Conservation (phyloP, 1,140 invertebrate genomes). For the Caenorhabditis brenneri region DNA sequence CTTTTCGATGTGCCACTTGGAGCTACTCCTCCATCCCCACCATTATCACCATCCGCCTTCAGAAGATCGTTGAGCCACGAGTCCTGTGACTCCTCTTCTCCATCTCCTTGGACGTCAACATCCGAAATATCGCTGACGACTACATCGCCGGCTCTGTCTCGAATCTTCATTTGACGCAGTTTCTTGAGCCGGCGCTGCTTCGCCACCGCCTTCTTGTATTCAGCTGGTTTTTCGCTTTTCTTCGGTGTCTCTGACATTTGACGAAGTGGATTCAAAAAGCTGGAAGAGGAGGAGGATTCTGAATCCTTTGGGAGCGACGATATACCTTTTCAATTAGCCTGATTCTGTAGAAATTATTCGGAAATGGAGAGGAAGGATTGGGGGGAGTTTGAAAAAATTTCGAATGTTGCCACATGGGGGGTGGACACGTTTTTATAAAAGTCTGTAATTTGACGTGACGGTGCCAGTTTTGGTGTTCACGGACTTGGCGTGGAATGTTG, state of each 20-base stretch:
- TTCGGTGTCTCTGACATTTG: slow-evolving; percentile 25
- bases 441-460: no score
- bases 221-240: neutral
- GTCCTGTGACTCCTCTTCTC: slow-evolving; percentile 7
- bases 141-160: neutral
- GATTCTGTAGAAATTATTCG: no score
- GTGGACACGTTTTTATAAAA: no score
- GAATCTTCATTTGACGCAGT: neutral
- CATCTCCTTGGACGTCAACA: neutral
- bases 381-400: no score
- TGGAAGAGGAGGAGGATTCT: neutral
- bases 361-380: no score
- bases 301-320: no score
- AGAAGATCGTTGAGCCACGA: slow-evolving; percentile 28
- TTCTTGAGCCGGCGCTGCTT: neutral
- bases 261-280: slow-evolving; percentile 15
- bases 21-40: no score
- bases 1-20: no score
- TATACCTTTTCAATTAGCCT: no score
- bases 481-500: no score
- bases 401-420: no score
- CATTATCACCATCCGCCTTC: neutral
- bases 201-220: slow-evolving; percentile 2
- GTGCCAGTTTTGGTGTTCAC: no score
- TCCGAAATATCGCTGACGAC: slow-evolving; percentile 16